phyloP scores from a whole-genome alignment of 2,888 invertebrate genomes.

The Troglohyphantes excavatus region DNA sequence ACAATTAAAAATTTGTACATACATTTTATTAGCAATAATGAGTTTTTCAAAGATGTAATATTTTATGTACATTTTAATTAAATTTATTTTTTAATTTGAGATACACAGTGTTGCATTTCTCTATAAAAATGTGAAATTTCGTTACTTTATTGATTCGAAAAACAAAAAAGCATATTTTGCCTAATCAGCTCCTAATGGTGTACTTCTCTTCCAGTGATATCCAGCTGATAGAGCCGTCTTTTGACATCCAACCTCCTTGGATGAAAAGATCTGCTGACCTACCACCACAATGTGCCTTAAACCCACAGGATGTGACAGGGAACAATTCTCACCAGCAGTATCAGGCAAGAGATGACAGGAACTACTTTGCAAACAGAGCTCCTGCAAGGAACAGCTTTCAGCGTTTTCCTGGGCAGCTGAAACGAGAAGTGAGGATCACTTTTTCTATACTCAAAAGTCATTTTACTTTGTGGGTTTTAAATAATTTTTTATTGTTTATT shows the following conservation, averaged over 20 bases:
- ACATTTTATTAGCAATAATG: no score
- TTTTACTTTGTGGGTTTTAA: background rate
- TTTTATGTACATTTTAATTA: no score
- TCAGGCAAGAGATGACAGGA: background rate
- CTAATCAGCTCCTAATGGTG: no score
- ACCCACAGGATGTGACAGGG: slow-evolving; percentile 50
- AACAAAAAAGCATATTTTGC: no score
- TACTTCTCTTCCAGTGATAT: background rate
- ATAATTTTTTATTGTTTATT: no score
- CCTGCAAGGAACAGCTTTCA: slow-evolving; percentile 20
- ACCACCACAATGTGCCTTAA: slow-evolving; percentile 62
- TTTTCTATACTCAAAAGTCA: background rate
- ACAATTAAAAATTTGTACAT: no score
- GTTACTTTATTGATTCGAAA: no score
- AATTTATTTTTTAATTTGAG: no score
- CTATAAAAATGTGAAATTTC: no score
- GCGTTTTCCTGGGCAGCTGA: slow-evolving; percentile 18
- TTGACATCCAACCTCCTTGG: background rate
- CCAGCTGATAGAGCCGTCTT: background rate
- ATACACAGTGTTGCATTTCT: no score
- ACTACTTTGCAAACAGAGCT: background rate
- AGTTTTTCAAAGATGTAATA: no score
- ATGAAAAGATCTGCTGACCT: slow-evolving; percentile 54
- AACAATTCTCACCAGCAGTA: background rate
- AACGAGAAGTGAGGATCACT: slow-evolving; percentile 36